Evolutionary conservation across 2,113 vertebrate species (phyloP).

Genomic region (Larimichthys crocea): DNA sequence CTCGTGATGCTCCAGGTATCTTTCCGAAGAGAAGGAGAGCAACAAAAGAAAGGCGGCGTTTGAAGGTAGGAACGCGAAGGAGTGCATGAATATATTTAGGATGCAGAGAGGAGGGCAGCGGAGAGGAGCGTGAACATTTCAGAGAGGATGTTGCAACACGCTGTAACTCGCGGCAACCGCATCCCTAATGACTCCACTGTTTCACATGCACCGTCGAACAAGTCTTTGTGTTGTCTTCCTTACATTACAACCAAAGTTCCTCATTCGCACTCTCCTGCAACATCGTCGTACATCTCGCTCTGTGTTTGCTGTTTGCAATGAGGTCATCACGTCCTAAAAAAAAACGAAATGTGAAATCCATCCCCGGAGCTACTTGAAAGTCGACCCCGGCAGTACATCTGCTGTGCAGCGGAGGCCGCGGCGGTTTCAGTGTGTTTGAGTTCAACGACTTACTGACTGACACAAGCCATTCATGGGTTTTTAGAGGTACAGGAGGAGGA

Average conservation of each 20-base stretch:
- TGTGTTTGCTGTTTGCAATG: neutral
- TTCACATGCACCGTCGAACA: constrained; percentile 38
- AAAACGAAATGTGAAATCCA: constrained; percentile 38
- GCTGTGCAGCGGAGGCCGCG: neutral
- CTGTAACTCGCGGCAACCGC: constrained; percentile 48
- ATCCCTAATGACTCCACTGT: constrained; percentile 30
- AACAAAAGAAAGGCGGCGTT: constrained; percentile 8
- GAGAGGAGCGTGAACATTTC: constrained; percentile 49
- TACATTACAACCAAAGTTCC: constrained; percentile 36
- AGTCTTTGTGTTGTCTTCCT: neutral
- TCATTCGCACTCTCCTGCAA: neutral
- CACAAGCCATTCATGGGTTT: constrained; percentile 22
- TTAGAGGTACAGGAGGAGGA: neutral
- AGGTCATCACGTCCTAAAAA: neutral
- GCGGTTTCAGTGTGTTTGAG: neutral
- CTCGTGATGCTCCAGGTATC: constrained; percentile 27
- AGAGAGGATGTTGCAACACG: constrained; percentile 62
- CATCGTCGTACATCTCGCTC: neutral
- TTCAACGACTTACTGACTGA: constrained; percentile 16
- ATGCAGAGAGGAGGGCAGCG: constrained; percentile 22
- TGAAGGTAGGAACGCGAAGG: constrained; percentile 11
- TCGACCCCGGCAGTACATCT: neutral
- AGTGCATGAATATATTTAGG: constrained; percentile 47
- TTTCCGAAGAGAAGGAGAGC: neutral
- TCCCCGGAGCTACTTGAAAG: constrained; percentile 9